Percentiles rank a stretch among this genome's conserved stretches.
Conservation (phyloP, 35 echinoderm and acorn worm species). For the Antedon bifida region DNA sequence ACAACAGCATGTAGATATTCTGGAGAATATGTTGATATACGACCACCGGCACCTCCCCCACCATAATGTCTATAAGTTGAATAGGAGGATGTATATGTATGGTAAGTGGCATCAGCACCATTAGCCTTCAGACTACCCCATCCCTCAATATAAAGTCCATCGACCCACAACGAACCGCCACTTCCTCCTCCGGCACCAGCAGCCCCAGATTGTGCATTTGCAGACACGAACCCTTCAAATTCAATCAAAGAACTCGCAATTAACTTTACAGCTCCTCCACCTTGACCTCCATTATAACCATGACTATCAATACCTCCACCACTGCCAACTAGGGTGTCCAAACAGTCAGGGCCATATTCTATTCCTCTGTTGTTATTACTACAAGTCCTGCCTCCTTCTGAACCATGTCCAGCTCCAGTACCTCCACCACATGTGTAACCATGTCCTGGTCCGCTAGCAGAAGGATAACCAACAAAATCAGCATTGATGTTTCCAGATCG, state of each 20-base stretch:
- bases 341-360: conserved; percentile 31
- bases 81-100: background rate
- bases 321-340: conserved; percentile 46
- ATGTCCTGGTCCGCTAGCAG: background rate
- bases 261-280: conserved; percentile 41
- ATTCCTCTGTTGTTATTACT: conserved; percentile 1
- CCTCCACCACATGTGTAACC: background rate
- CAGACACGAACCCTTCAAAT: conserved; percentile 34
- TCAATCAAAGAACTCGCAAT: conserved; percentile 16
- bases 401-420: conserved; percentile 30
- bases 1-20: conserved; percentile 17
- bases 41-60: conserved; percentile 10
- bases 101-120: conserved; percentile 34
- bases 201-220: conserved; percentile 11
- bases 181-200: conserved; percentile 51
- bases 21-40: background rate
- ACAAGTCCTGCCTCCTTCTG: conserved; percentile 12
- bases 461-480: background rate
- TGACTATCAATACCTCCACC: conserved; percentile 24
- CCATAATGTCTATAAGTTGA: background rate
- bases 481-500: conserved; percentile 10
- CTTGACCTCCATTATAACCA: conserved; percentile 10
- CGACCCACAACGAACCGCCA: conserved; percentile 67
- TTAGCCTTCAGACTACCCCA: conserved; percentile 28
- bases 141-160: conserved; percentile 56